Evolutionary conservation across 1,140 invertebrate genomes (phyloP).

Genomic region (Xylocopa sonorina): DNA sequence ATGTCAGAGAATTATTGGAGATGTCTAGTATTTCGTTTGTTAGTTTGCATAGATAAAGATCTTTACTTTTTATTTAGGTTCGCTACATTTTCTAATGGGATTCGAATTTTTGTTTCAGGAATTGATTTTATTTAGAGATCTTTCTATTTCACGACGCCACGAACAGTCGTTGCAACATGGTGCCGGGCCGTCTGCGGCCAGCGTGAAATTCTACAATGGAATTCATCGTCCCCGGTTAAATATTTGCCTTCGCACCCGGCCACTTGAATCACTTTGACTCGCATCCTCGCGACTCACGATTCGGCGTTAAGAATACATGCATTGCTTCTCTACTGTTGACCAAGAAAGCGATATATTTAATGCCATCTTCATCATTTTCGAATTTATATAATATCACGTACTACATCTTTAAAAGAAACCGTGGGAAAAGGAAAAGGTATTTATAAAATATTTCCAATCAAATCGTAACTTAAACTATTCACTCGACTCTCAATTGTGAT

Average conservation of each 20-base stretch:
- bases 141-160: background rate
- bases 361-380: background rate
- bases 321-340: slow-evolving; percentile 32
- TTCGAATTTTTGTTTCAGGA: background rate
- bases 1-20: too few species aligned
- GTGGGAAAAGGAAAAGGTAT: background rate
- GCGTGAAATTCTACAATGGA: slow-evolving; percentile 61
- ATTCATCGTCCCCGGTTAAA: slow-evolving; percentile 60
- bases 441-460: too few species aligned
- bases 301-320: slow-evolving; percentile 28
- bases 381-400: background rate
- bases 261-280: slow-evolving; percentile 55
- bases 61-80: too few species aligned
- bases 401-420: background rate
- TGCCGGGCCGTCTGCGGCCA: slow-evolving; percentile 43
- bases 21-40: too few species aligned
- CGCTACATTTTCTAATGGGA: too few species aligned
- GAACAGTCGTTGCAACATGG: background rate
- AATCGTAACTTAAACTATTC: too few species aligned
- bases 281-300: slow-evolving; percentile 38
- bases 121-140: background rate
- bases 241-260: slow-evolving; percentile 61
- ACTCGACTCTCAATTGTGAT: too few species aligned
- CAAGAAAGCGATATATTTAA: slow-evolving; percentile 44
- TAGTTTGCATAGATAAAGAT: too few species aligned